phyloP scores from a whole-genome alignment of 1,140 invertebrate genomes.

The Whitmania pigra region DNA sequence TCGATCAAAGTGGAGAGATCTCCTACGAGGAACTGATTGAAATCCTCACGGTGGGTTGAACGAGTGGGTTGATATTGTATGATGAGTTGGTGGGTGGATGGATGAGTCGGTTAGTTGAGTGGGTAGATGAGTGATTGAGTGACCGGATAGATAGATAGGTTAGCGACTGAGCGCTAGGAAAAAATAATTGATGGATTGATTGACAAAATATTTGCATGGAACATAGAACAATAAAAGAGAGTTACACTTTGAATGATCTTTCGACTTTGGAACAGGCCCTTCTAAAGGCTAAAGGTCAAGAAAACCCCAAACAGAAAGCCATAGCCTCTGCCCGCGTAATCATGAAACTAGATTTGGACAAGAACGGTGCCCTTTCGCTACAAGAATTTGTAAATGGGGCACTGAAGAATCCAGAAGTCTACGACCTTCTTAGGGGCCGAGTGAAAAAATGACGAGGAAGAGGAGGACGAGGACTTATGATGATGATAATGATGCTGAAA shows the following conservation, averaged over 20 bases:
- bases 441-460: no score
- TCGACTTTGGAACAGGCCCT: not conserved
- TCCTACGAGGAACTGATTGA: slow-evolving; percentile 48
- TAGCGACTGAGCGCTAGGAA: no score
- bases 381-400: not conserved
- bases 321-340: not conserved
- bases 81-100: slow-evolving; percentile 26
- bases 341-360: not conserved
- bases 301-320: not conserved
- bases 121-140: not conserved
- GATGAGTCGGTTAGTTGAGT: not conserved
- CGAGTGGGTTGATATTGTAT: no score
- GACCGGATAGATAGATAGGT: not conserved
- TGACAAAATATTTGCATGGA: no score
- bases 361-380: not conserved
- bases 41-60: slow-evolving; percentile 30
- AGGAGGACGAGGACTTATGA: no score
- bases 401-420: not conserved
- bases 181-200: not conserved
- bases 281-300: not conserved
- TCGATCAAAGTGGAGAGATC: slow-evolving; percentile 69
- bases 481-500: no score
- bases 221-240: no score
- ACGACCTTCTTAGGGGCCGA: not conserved
- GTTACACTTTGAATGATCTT: no score